A percentile compares a stretch with the other conserved stretches of the same genome.
Evolutionary conservation across 2,797 vertebrate genomes (phyloP).

Genomic region (Labroides dimidiatus): DNA sequence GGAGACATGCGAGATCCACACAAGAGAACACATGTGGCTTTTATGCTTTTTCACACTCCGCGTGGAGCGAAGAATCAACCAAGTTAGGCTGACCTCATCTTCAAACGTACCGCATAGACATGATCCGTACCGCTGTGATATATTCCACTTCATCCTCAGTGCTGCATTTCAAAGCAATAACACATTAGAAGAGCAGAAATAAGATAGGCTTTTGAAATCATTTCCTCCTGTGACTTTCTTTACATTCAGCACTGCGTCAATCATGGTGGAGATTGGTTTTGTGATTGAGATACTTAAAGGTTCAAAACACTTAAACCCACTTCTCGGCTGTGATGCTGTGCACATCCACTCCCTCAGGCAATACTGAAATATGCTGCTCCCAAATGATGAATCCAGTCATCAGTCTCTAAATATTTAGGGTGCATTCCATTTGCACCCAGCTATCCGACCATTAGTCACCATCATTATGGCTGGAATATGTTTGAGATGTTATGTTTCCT

Average conservation of each 20-base stretch:
- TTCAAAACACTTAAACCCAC: constrained; percentile 26
- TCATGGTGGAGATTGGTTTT: constrained; percentile 4
- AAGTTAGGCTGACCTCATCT: no score
- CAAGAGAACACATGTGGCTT: no score
- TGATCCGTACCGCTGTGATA: no score
- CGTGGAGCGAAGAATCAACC: no score
- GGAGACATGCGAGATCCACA: no score
- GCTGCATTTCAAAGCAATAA: no score
- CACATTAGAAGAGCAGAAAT: neutral
- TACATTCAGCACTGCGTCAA: neutral
- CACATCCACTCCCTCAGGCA: constrained; percentile 1
- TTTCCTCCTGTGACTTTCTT: neutral
- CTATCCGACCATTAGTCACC: constrained; percentile 46
- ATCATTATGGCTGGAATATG: constrained; percentile 42
- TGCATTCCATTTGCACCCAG: constrained; percentile 40
- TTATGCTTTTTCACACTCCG: no score
- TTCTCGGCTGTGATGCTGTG: constrained; percentile 6
- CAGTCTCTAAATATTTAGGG: constrained; percentile 43
- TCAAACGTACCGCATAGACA: no score
- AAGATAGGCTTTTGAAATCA: neutral
- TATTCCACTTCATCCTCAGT: no score
- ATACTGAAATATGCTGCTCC: constrained; percentile 23
- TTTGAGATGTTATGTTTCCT: constrained; percentile 7
- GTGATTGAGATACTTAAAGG: constrained; percentile 10
- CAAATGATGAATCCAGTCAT: constrained; percentile 46